These are phyloP conservation scores for Eumacrocentrus americanus DNA, from an alignment of 2,888 invertebrate genomes.

Conservation along the genomic window DNA sequence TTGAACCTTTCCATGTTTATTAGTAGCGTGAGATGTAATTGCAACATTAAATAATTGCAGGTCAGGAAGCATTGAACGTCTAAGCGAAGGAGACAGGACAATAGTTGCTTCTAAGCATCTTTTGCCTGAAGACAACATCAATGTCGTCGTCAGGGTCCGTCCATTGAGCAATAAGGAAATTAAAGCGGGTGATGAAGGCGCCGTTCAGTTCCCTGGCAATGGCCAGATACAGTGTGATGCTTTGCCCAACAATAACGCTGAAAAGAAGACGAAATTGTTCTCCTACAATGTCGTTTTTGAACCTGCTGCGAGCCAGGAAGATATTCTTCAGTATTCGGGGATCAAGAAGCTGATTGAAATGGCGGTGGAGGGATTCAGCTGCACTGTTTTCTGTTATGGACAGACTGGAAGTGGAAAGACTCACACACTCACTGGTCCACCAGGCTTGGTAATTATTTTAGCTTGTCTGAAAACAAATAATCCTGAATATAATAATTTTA, in stretches of 20 bases:
- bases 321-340: constrained; percentile 88
- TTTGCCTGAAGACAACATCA: constrained; percentile 80
- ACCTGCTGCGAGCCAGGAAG: constrained; percentile 83
- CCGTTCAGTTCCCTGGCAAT: constrained; percentile 85
- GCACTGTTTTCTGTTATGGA: constrained; percentile 94
- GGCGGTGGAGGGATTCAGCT: constrained; percentile 93
- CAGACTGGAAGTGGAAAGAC: constrained; percentile 98
- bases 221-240: constrained; percentile 72
- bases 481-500: neutral
- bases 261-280: constrained; percentile 82
- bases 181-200: constrained; percentile 70
- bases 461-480: constrained; percentile 1
- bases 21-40: too few species aligned
- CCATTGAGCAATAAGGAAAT: constrained; percentile 80
- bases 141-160: constrained; percentile 87
- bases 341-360: constrained; percentile 89
- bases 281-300: constrained; percentile 95
- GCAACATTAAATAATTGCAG: too few species aligned
- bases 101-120: constrained; percentile 63
- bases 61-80: constrained; percentile 62
- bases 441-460: constrained; percentile 72
- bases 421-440: constrained; percentile 92
- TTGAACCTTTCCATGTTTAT: too few species aligned
- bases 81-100: constrained; percentile 62
- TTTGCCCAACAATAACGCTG: constrained; percentile 57